Base-by-base conservation (phyloP, 2,888 invertebrate genomes). In the Agrenia bidenticulata region DNA sequence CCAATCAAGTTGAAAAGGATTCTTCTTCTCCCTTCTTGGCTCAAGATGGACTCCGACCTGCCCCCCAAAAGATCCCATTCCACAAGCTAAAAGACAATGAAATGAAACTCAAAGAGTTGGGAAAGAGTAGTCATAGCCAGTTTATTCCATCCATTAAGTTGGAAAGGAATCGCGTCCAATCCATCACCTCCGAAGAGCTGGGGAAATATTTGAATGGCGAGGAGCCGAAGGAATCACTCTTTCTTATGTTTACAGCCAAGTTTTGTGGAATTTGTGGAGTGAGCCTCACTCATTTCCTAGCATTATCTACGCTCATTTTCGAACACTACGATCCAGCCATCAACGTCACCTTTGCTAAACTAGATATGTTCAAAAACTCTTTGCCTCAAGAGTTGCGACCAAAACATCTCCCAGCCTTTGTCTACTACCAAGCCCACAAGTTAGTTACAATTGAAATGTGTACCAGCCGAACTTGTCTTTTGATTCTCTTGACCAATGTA, bases 251-350 rank as follows among this genome's bases (percentile, higher is more conserved):
- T 53, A 73, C 76, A 5, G 72, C 76, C 9, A 64, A 69, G 21
- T 76, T 73, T 53, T 76, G 76, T 63, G 76, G 76, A 9, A 73
- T 64, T 24, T 76, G 76, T 63, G 68, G 69, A 1, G 53, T 74
- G 4, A 66, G 67, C 19, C 54, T 74, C 23, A 61, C 72, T 0
- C 72, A 73, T 37, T 71, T 74, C 49, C 66, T 74, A 15, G 54
- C 63, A 17, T 59, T 76, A n/a, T 67, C 70, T 1, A 63, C 68
- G 59, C 74, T 76, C 60, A 42, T 56, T 7, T 63, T 68, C n/a
- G n/a, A n/a, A 11, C 65, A 69, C 53, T 73, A 73, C 37, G 26
- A 41, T 45, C 55, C 32, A 26, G 54, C 39, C 37, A 32, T 73
- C 2, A 66, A 70, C 59, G 61, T 32, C 32, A 63, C 66, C 1